Base-by-base conservation (phyloP, 2,113 vertebrate species). In the Tiliqua scincoides region DNA sequence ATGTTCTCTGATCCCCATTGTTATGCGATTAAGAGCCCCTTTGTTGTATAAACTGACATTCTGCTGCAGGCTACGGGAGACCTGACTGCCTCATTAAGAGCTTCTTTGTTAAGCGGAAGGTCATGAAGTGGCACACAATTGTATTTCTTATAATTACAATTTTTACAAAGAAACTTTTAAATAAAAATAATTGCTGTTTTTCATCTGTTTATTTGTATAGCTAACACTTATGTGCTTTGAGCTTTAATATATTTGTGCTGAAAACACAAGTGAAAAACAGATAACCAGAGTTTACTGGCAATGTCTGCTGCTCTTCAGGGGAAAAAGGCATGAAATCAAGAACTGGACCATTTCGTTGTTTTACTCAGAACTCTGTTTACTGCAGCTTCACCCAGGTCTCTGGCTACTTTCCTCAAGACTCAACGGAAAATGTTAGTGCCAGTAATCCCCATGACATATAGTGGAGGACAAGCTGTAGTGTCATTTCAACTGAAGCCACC, bases 401-500 rank as follows among this genome's bases (percentile, higher is more conserved):
- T 3, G 37, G 74, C 74, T 57, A 15, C 77, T 93, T 91, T 91
- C 89, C 93, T 86, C 86, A 86, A 84, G 89, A 68, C 86, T 91
- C 90, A 88, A 90, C 68, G 89, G 93, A 93, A 95, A 94, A 82
- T 43, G 5, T 54, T 62, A 61, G 84, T n/a, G 1, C 87, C 79
- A 35, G 70, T 59, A 70, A 63, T 91, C 14, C 75, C 61, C 57
- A 67, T 87, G 82, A 80, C 87, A 86, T 88, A 85, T 76, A 67
- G 17, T 0, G 32, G 68, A 89, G 91, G 93, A 91, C 87, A 43
- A 90, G 93, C 87, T 63, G 85, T 90, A 88, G 88, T 84, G 88
- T 93, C 72, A 85, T 90, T 90, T 92, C 79, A 81, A 87, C 86
- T 54, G 62, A 89, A 59, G 54, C 91, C 85, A 90, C 95, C 92